phyloP scores from a whole-genome alignment of 2,797 vertebrate species.

The Gephyroberyx darwinii region DNA sequence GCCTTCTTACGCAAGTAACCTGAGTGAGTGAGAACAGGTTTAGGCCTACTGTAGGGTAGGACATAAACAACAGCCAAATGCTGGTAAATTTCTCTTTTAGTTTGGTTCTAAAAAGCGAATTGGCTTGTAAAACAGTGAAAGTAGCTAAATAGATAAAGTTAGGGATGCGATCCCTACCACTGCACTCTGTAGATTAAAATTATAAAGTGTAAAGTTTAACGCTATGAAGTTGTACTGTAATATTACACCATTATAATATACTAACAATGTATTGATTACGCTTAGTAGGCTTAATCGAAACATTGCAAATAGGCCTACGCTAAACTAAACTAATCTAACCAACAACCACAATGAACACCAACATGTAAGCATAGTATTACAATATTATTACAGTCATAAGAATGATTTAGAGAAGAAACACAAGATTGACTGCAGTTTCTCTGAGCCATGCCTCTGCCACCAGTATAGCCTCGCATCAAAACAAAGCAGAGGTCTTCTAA shows the following conservation, averaged over 20 bases:
- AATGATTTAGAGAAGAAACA: constrained; percentile 4
- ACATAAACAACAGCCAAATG: constrained; percentile 43
- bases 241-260: background rate
- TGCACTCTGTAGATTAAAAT: background rate
- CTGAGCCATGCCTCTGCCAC: constrained; percentile 13
- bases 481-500: constrained; percentile 55
- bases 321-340: constrained; percentile 32
- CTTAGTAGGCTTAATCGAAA: constrained; percentile 2
- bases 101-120: background rate
- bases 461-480: constrained; percentile 32
- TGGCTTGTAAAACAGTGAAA: background rate
- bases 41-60: constrained; percentile 43
- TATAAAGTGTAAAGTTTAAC: background rate
- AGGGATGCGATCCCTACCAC: background rate
- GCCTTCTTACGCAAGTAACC: constrained; percentile 46
- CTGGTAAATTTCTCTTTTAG: constrained; percentile 16
- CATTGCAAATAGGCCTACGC: background rate
- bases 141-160: background rate
- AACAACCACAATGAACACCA: constrained; percentile 5
- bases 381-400: background rate
- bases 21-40: constrained; percentile 57
- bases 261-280: background rate
- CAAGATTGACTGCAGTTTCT: constrained; percentile 21
- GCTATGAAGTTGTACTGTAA: background rate
- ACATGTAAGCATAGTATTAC: constrained; percentile 10